phyloP scores from a whole-genome alignment of 2,888 invertebrate genomes.

The Hymenopus coronatus region DNA sequence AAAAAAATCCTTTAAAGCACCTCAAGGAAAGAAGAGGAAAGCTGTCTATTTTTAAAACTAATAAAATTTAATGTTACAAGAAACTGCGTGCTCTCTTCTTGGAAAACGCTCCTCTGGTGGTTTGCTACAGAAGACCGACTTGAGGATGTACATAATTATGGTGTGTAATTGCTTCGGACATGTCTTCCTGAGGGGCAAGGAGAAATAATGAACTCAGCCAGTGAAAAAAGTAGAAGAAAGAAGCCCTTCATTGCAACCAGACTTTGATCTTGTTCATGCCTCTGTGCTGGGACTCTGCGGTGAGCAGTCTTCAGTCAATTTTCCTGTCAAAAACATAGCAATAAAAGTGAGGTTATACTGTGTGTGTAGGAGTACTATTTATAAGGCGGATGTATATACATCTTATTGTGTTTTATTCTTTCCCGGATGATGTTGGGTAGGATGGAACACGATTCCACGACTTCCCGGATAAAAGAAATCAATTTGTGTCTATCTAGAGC shows the following conservation, averaged over 20 bases:
- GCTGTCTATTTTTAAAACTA: neutral
- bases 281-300: neutral
- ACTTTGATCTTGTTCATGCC: neutral
- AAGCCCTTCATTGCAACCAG: neutral
- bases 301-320: neutral
- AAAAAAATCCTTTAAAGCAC: neutral
- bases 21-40: neutral
- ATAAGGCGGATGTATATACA: neutral
- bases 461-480: neutral
- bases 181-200: neutral
- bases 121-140: neutral
- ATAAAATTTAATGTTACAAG: neutral
- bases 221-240: neutral
- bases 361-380: neutral
- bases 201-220: neutral
- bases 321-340: neutral
- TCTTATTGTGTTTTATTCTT: neutral
- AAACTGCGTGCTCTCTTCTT: neutral
- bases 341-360: neutral
- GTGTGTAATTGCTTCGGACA: neutral
- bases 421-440: neutral
- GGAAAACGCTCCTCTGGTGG: neutral
- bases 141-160: neutral
- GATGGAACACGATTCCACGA: neutral
- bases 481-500: neutral